Evolutionary conservation across 53 echinoderm and acorn worm species (phyloP), one percentile per base, ranked within the genome.

Genomic region (Arbacia lixula): DNA sequence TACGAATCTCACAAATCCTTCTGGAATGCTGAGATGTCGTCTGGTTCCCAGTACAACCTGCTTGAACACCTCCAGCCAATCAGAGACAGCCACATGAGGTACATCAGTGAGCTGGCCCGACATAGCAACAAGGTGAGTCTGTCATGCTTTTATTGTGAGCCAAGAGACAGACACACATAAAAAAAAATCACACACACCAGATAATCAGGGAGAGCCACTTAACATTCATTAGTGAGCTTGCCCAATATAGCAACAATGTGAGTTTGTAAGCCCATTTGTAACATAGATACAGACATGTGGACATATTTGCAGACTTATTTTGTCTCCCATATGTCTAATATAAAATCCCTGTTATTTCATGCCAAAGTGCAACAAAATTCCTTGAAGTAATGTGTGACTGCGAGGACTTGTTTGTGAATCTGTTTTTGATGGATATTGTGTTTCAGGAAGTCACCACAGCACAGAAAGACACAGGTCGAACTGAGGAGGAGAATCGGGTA

Each of bases 381-480:
- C n/a, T n/a, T n/a, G n/a, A n/a, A n/a, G n/a, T n/a, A n/a, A n/a
- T n/a, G n/a, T n/a, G n/a, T n/a, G n/a, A n/a, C n/a, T n/a, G n/a
- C n/a, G n/a, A n/a, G n/a, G n/a, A n/a, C n/a, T n/a, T n/a, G n/a
- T n/a, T n/a, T n/a, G n/a, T n/a, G n/a, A n/a, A n/a, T n/a, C n/a
- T n/a, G n/a, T n/a, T n/a, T n/a, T n/a, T n/a, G n/a, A n/a, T n/a
- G n/a, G 5, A 36, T 20, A 2, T 36, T 68, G 24, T 42, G 12
- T 36, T 57, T n/a, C 66, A 99, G 94, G 99, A 94, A 75, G 94
- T 99, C 24, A 99, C 99, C 1, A 99, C 99, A 16, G 99, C 94
- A 60, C 88, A 92, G 87, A 99, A 99, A 66, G 92, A 94, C 52
- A 99, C 99, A 30, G 90, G 89, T 68, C 88, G 99, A 54, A 88